A percentile compares a stretch with the other conserved stretches of the same genome.
Evolutionary conservation across 1,140 invertebrate species (phyloP).

Genomic region (Cyclina sinensis): DNA sequence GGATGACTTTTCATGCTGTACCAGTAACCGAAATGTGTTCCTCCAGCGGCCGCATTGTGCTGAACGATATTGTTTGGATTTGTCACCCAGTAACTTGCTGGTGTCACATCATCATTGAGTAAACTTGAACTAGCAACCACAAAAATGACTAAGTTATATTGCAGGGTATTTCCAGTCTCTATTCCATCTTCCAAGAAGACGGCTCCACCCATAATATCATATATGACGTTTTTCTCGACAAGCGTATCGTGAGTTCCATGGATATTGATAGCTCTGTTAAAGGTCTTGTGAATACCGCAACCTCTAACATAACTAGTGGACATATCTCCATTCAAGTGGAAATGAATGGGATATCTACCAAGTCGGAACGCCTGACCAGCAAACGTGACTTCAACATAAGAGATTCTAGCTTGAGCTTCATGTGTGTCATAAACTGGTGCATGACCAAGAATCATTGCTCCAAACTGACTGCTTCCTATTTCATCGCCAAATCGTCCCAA

Average conservation of each 20-base stretch:
- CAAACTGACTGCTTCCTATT: slow-evolving; percentile 79
- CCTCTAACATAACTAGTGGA: slow-evolving; percentile 77
- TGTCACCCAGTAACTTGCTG: slow-evolving; percentile 83
- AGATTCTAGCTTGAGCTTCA: slow-evolving; percentile 42
- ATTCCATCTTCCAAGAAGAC: slow-evolving; percentile 85
- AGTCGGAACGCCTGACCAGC: slow-evolving; percentile 81
- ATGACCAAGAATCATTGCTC: slow-evolving; percentile 76
- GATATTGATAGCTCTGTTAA: slow-evolving; percentile 82
- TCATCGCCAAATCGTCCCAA: slow-evolving; percentile 78
- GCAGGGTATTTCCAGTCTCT: slow-evolving; percentile 82
- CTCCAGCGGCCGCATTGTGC: slow-evolving; percentile 84
- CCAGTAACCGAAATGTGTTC: slow-evolving; percentile 85
- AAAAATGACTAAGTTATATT: slow-evolving; percentile 84
- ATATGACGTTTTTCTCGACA: slow-evolving; percentile 77
- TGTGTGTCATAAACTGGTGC: slow-evolving; percentile 64
- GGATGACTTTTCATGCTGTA: slow-evolving; percentile 82
- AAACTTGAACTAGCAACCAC: slow-evolving; percentile 81
- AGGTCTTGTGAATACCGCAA: slow-evolving; percentile 76
- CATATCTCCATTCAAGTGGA: slow-evolving; percentile 79
- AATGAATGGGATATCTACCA: slow-evolving; percentile 81
- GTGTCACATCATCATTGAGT: slow-evolving; percentile 86
- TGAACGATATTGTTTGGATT: slow-evolving; percentile 83
- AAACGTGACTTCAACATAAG: slow-evolving; percentile 72
- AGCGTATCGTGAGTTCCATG: slow-evolving; percentile 77
- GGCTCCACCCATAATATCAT: slow-evolving; percentile 83